Percentiles rank a stretch among this genome's conserved stretches.
phyloP scores from a whole-genome alignment of 2,797 vertebrate species.

The Scomberomorus guttatus region DNA sequence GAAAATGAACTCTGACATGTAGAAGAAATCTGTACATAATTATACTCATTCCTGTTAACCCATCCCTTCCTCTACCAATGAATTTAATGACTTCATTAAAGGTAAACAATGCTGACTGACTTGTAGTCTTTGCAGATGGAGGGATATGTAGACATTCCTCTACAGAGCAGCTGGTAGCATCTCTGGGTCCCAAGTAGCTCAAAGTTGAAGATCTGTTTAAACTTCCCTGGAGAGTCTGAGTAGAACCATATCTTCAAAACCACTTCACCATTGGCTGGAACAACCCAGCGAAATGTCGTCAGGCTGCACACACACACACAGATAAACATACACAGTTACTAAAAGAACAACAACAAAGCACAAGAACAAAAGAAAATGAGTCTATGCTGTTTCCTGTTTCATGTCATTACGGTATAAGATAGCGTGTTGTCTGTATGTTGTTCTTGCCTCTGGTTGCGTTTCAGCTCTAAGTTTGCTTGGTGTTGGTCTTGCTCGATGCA shows the following conservation, averaged over 20 bases:
- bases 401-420: too few species aligned
- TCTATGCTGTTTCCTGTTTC: too few species aligned
- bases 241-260: slow-evolving; percentile 87
- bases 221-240: slow-evolving; percentile 80
- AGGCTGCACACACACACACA: slow-evolving; percentile 79
- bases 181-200: slow-evolving; percentile 88
- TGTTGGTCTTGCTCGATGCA: slow-evolving; percentile 53
- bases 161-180: slow-evolving; percentile 88
- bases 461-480: slow-evolving; percentile 48
- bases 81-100: not conserved
- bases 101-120: slow-evolving; percentile 80
- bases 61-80: not conserved
- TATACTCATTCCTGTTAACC: not conserved
- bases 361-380: not conserved
- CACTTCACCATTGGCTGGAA: slow-evolving; percentile 85
- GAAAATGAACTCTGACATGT: too few species aligned
- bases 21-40: not conserved
- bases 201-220: slow-evolving; percentile 89
- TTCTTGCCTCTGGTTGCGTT: slow-evolving; percentile 67
- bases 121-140: slow-evolving; percentile 87
- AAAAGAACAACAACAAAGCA: not conserved
- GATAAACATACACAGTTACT: slow-evolving; percentile 21
- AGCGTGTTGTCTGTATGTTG: not conserved
- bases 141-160: slow-evolving; percentile 87
- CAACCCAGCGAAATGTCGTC: slow-evolving; percentile 89